These are phyloP conservation scores for Stenotaenia linearis DNA, from an alignment of 2,888 invertebrate genomes.

Conservation along the genomic window DNA sequence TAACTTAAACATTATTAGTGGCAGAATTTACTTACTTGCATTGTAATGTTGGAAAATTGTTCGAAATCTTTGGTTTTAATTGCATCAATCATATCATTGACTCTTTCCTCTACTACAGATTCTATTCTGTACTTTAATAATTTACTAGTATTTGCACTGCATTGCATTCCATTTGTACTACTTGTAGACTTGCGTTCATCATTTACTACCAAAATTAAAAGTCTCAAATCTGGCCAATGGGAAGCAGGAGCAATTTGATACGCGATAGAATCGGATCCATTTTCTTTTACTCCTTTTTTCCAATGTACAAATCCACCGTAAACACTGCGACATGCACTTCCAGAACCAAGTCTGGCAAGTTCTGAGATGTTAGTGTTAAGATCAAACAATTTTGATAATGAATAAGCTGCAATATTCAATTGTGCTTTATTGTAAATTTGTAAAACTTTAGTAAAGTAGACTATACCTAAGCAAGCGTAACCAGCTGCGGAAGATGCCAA, in stretches of 20 bases:
- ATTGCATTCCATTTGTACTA: slow-evolving; percentile 85
- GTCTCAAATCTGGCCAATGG: slow-evolving; percentile 87
- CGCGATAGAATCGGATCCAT: slow-evolving; percentile 44
- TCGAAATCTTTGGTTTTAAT: slow-evolving; percentile 68
- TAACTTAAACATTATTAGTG: too few relatives aligned
- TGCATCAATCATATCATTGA: slow-evolving; percentile 56
- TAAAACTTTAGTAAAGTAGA: too few relatives aligned
- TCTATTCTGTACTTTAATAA: slow-evolving; percentile 69
- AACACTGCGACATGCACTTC: slow-evolving; percentile 93
- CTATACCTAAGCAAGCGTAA: slow-evolving; percentile 78
- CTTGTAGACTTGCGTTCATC: slow-evolving; percentile 75
- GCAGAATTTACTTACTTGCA: slow-evolving; percentile 55
- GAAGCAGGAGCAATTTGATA: slow-evolving; percentile 57
- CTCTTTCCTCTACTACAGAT: slow-evolving; percentile 66
- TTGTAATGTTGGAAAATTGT: slow-evolving; percentile 84
- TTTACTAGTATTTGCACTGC: slow-evolving; percentile 70
- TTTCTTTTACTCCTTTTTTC: slow-evolving; percentile 60
- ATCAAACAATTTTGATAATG: slow-evolving; percentile 67
- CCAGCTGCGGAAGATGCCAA: slow-evolving; percentile 98
- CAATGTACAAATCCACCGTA: slow-evolving; percentile 93
- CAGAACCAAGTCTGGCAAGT: slow-evolving; percentile 64
- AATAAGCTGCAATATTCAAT: slow-evolving; percentile 54
- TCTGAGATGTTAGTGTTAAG: slow-evolving; percentile 66
- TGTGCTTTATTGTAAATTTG: too few relatives aligned
- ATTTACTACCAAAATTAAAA: slow-evolving; percentile 81